Percentiles rank a stretch among this genome's conserved stretches.
phyloP scores from a whole-genome alignment of 2,797 vertebrate genomes.

The Bovichtus variegatus region DNA sequence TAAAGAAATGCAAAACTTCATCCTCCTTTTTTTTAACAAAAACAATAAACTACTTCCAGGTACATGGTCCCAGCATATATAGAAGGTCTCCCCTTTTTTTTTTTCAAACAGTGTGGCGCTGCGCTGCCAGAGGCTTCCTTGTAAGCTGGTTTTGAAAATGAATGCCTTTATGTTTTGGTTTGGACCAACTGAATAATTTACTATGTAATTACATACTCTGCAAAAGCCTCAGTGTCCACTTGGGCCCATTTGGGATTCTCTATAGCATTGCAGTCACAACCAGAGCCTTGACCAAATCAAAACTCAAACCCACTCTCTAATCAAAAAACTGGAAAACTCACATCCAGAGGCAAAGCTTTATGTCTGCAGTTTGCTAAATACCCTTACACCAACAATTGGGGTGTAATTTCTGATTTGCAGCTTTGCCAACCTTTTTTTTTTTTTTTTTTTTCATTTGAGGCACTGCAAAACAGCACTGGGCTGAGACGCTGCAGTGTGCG shows the following conservation, averaged over 20 bases:
- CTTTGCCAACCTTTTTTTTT: slow-evolving; percentile 54
- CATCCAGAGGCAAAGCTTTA: slow-evolving; percentile 72
- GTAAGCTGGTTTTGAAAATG: slow-evolving; percentile 85
- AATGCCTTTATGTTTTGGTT: slow-evolving; percentile 83
- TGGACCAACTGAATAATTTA: slow-evolving; percentile 83
- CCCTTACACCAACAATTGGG: slow-evolving; percentile 71
- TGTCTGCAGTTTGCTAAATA: slow-evolving; percentile 77
- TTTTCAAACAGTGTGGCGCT: slow-evolving; percentile 57
- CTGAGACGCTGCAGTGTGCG: slow-evolving; percentile 45
- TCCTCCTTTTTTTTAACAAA: slow-evolving; percentile 39
- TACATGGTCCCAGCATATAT: slow-evolving; percentile 56
- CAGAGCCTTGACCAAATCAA: slow-evolving; percentile 82
- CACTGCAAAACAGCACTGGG: slow-evolving; percentile 44
- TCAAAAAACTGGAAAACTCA: slow-evolving; percentile 75
- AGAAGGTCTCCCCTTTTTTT: slow-evolving; percentile 33
- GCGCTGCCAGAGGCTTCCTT: slow-evolving; percentile 71
- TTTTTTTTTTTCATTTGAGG: slow-evolving; percentile 46
- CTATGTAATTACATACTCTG: slow-evolving; percentile 84
- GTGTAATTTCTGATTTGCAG: slow-evolving; percentile 79
- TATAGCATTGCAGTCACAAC: slow-evolving; percentile 75
- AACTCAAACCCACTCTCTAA: slow-evolving; percentile 84
- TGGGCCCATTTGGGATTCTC: slow-evolving; percentile 73
- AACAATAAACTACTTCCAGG: slow-evolving; percentile 70
- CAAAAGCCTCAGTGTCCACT: slow-evolving; percentile 81
- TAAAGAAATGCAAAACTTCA: slow-evolving; percentile 28